Evolutionary conservation across 2,888 invertebrate species (phyloP).

Genomic region (Zele albiditarsus): DNA sequence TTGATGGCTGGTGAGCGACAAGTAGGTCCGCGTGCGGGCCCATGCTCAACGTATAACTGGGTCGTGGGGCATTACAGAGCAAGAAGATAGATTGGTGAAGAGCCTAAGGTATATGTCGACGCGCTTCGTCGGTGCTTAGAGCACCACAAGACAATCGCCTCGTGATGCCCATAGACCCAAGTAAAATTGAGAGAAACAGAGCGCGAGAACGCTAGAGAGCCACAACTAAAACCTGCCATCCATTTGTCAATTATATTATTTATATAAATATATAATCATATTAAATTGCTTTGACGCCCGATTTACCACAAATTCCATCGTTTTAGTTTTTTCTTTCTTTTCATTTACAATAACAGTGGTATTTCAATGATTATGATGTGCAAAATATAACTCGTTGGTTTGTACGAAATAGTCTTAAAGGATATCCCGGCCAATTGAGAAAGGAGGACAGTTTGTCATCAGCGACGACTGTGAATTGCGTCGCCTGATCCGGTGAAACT

Average conservation of each 20-base stretch:
- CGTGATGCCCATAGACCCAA: constrained; percentile 42
- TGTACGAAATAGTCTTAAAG: neutral
- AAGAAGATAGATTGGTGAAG: constrained; percentile 38
- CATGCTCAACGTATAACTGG: constrained; percentile 30
- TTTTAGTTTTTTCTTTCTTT: neutral
- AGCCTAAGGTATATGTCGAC: constrained; percentile 52
- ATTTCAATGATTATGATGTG: neutral
- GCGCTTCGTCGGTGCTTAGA: constrained; percentile 58
- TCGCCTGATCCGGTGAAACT: constrained; percentile 38
- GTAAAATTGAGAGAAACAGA: constrained; percentile 56
- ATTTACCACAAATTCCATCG: constrained; percentile 20
- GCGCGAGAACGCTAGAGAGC: constrained; percentile 48
- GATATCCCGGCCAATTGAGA: constrained; percentile 39
- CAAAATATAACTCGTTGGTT: constrained; percentile 3
- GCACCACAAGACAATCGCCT: constrained; percentile 43
- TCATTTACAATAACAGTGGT: neutral
- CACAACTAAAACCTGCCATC: neutral
- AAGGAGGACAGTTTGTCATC: constrained; percentile 38
- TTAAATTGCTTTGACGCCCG: constrained; percentile 10
- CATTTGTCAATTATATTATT: neutral
- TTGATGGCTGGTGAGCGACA: constrained; percentile 30
- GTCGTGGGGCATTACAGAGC: constrained; percentile 45
- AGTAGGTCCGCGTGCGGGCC: constrained; percentile 25
- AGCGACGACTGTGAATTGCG: constrained; percentile 34
- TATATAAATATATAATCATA: constrained; percentile 13